Conservation (phyloP, 1,140 invertebrate species). For the Bombus affinis region DNA sequence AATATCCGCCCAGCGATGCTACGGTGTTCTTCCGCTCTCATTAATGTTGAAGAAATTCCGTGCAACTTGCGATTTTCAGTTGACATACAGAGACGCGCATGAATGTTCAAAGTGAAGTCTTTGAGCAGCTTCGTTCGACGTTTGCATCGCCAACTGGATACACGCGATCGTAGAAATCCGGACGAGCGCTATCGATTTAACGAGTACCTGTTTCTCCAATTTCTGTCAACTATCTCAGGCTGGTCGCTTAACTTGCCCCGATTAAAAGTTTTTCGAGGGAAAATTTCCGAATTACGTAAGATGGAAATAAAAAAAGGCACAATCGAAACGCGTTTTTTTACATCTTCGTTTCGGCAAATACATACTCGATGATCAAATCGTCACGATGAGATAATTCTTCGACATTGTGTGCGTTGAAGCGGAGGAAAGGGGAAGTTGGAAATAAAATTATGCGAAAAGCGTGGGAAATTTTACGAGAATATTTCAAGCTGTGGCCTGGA, state of each 20-base stretch:
- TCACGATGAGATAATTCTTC: neutral
- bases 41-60: slow-evolving; percentile 1
- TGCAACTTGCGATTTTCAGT: neutral
- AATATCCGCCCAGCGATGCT: neutral
- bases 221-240: neutral
- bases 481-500: neutral
- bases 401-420: neutral
- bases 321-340: no score
- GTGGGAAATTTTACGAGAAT: neutral
- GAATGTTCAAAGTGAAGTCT: neutral
- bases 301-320: no score
- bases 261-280: neutral
- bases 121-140: neutral
- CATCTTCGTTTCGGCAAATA: no score
- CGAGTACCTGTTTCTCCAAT: neutral
- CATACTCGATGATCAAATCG: neutral
- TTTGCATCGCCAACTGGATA: neutral
- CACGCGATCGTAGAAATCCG: neutral
- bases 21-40: neutral
- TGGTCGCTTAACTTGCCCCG: neutral
- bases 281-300: neutral
- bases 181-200: neutral
- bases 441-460: slow-evolving; percentile 12
- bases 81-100: no score
- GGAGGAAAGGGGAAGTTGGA: neutral